Evolutionary conservation across 2,113 vertebrate species (phyloP), one percentile per base, ranked within the genome.

Genomic region (Planiliza haematocheilus): DNA sequence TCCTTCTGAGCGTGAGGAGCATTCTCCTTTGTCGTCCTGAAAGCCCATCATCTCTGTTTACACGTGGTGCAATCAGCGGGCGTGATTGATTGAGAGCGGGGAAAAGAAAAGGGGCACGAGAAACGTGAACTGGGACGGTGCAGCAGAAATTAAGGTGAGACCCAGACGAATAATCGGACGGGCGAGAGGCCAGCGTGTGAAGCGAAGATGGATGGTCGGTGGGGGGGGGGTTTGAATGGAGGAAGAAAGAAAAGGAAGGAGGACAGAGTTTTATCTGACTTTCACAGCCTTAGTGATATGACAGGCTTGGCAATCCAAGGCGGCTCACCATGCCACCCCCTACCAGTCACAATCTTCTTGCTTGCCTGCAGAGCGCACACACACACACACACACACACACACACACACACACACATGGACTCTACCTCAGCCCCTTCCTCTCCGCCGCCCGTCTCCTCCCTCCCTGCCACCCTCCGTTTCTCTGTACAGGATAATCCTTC

Each of bases 241-340:
- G 39, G 43, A 46, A n/a, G 30, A 70, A 45, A 73, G 48, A 67
- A 63, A 69, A 55, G 24, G 21, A 58, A 63, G 65, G 43, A 36
- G 37, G 69, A 57, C 58, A 77, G 77, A 79, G 82, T 88, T 86
- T 88, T 91, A 91, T 91, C 90, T 77, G 75, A 71, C 79, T 67
- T 84, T 73, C 69, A 46, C 90, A 91, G 90, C 74, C 84, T 52
- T 16, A 36, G 62, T 71, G 81, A 89, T 86, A 75, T 74, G 84
- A 81, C 82, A 79, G 72, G 52, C 56, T 86, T 86, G 79, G 82
- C 77, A 89, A 83, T 81, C 81, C 64, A 48, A 62, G 70, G 71
- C 58, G 2, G 74, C 83, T 77, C 74, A 76, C 71, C 63, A 83
- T 66, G 43, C 72, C 46, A 74, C 87, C 90, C 86, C 87, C 89